Conservation (phyloP, 2,113 vertebrate genomes). For the Grantiella picta region DNA sequence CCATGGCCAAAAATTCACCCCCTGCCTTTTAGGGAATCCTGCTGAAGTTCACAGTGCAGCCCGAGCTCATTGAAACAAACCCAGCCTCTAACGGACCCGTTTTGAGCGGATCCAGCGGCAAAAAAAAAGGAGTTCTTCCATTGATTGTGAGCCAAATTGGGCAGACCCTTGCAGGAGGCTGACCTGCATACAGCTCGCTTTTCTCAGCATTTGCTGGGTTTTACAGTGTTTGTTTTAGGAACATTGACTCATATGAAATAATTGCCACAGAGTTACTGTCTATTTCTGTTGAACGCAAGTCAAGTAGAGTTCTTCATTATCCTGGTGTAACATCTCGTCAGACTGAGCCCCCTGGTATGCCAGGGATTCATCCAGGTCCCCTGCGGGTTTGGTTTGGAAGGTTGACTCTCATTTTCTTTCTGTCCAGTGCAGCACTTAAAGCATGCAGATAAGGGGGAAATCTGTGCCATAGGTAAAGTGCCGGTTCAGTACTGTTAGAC, state of each 20-base stretch:
- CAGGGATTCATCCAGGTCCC: accelerated
- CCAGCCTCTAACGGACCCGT: accelerated
- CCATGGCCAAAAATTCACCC: not conserved
- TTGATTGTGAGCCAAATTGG: not conserved
- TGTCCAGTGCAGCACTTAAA: not conserved
- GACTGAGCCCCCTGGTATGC: not conserved
- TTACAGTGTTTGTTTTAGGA: not conserved
- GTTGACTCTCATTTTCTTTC: not conserved
- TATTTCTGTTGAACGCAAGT: not conserved
- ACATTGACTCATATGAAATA: not conserved
- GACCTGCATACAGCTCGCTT: not conserved
- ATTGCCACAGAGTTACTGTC: not conserved
- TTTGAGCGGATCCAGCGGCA: accelerated
- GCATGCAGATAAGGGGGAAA: not conserved
- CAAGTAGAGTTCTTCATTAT: not conserved
- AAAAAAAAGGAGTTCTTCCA: not conserved
- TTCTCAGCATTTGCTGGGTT: not conserved
- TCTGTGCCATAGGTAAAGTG: not conserved
- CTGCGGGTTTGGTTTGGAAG: not conserved
- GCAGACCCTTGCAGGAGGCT: not conserved
- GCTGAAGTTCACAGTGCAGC: not conserved
- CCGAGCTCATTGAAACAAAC: not conserved
- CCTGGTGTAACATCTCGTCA: not conserved
- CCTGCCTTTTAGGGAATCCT: not conserved
- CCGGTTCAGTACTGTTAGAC: not conserved